Base-by-base conservation (phyloP, 2,888 invertebrate genomes). In the Apodemia hepburni region DNA sequence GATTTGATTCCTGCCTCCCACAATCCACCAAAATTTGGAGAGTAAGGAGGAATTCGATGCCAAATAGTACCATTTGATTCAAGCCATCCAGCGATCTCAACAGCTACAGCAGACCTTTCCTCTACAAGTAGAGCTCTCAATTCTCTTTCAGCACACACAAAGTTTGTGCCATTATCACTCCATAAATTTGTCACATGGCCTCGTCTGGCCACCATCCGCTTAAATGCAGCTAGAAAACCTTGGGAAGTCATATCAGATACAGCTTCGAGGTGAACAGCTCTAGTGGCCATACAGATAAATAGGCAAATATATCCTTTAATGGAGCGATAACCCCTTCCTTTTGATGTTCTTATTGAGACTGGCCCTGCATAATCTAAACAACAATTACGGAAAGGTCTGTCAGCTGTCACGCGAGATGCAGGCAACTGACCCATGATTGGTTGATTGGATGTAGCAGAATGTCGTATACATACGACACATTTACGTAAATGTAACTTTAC, bases 341-440 rank as follows among this genome's bases (percentile, higher is more conserved):
- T 69, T 11, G 69, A 49, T 0, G 63, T 59, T 49, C 69, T 27
- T 2, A 72, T 27, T 2, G 49, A 11, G 11, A 70, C 64, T 0
- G 68, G 71, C 0, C 69, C 72, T 0, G 68, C 69, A 29, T 65
- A 69, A 49, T 72, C 69, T 0, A 72, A 66, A 0, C 69, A 70
- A 22, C 62, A 65, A 0, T 57, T 47, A 4, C 29, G 9, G 47
- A 71, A 70, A 42, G 70, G 62, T 33, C 65, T 51, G 15, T 49
- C 29, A 29, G 65, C 64, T 11, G 15, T 70, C 0, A 70, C 66
- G 47, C 69, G 51, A 11, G 58, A 63, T 11, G 62, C 35, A 11
- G 72, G 69, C 3, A 72, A 61, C 12, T 67, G 61, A 17, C 68
- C 69, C 71, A 72, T 73, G 0, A 69, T 45, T 27, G 60, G 70